A percentile compares a stretch with the other conserved stretches of the same genome.
phyloP scores from a whole-genome alignment of 2,113 vertebrate genomes.

The Varanus komodoensis region DNA sequence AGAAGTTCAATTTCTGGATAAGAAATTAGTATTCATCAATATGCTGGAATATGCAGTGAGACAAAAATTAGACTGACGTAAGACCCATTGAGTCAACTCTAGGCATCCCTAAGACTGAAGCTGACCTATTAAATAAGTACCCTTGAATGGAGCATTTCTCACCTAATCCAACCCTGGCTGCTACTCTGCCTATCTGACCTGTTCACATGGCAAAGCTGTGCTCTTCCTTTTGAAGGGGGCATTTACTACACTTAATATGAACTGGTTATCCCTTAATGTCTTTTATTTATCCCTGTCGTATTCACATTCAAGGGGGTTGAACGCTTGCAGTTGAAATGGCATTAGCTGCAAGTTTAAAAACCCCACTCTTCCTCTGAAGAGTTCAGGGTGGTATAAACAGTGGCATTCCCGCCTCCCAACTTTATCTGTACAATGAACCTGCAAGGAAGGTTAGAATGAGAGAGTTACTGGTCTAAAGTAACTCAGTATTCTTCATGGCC shows the following conservation, averaged over 20 bases:
- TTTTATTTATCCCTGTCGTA: too few relatives aligned
- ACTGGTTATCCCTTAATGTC: too few relatives aligned
- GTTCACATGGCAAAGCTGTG: too few relatives aligned
- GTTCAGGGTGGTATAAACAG: not conserved
- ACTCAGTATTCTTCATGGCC: too few relatives aligned
- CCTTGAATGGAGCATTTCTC: too few relatives aligned
- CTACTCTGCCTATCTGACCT: too few relatives aligned
- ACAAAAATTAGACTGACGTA: not conserved
- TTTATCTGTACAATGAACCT: not conserved
- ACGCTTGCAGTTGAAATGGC: not conserved
- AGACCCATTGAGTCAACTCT: too few relatives aligned
- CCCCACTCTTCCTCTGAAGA: not conserved
- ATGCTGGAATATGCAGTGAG: not conserved
- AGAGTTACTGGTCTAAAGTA: not conserved
- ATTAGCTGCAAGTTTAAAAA: not conserved
- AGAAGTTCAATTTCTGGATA: not conserved
- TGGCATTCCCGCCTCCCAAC: not conserved
- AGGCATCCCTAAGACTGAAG: too few relatives aligned
- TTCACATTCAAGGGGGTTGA: not conserved
- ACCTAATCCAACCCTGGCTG: too few relatives aligned
- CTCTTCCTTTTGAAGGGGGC: too few relatives aligned
- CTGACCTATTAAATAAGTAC: not conserved
- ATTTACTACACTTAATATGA: not conserved
- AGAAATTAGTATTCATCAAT: not conserved
- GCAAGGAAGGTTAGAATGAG: not conserved